phyloP scores from a whole-genome alignment of 1,140 invertebrate species.

The Ooceraea biroi region DNA sequence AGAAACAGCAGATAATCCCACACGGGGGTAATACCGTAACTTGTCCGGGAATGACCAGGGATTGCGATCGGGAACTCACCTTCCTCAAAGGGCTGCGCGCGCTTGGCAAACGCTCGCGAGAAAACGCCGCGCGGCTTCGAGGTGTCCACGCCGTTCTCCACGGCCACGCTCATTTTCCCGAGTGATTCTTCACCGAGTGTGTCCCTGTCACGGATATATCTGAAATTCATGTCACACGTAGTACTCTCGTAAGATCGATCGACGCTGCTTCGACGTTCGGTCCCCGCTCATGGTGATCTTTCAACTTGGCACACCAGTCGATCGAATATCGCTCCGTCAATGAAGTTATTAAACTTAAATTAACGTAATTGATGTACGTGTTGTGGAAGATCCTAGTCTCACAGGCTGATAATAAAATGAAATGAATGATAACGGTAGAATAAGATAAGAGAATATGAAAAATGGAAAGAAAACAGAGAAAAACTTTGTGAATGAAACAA shows the following conservation, averaged over 20 bases:
- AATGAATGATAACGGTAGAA: not conserved
- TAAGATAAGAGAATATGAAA: not conserved
- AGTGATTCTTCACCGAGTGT: conserved; percentile 67
- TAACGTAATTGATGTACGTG: not conserved
- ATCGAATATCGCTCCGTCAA: conserved; percentile 7
- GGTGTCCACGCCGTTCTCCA: conserved; percentile 81
- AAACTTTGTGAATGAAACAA: not conserved
- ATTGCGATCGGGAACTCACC: conserved; percentile 77
- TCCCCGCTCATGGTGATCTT: conserved; percentile 23
- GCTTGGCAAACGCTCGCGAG: conserved; percentile 83
- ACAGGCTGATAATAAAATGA: not conserved
- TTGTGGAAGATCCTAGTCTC: not conserved
- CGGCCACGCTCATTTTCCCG: conserved; percentile 80
- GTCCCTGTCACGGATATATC: conserved; percentile 66
- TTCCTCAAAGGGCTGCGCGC: conserved; percentile 83
- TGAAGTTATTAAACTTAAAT: not conserved
- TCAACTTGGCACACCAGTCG: conserved; percentile 12
- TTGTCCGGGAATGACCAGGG: conserved; percentile 23
- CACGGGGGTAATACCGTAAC: not conserved
- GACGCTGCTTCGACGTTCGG: conserved; percentile 18
- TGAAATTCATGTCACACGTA: conserved; percentile 71
- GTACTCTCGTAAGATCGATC: conserved; percentile 16
- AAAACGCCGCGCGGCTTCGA: conserved; percentile 82
- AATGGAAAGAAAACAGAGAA: not conserved
- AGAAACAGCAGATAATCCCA: not conserved